phyloP scores from a whole-genome alignment of 2,113 vertebrate species.

The human (Homo sapiens) region DNA sequence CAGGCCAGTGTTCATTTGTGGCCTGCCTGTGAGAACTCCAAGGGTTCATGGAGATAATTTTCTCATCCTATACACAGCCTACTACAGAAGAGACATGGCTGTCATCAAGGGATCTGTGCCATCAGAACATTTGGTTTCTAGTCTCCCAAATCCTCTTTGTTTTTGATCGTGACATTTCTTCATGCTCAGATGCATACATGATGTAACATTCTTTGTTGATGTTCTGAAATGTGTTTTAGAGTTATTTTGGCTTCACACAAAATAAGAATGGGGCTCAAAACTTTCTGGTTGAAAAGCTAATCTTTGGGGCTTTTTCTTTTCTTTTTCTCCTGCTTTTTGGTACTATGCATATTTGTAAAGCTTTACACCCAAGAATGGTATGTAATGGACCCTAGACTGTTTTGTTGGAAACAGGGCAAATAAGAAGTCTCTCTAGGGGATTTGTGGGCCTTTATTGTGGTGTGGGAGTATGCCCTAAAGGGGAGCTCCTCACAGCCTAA shows the following conservation, averaged over 20 bases:
- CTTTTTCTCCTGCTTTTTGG: neutral
- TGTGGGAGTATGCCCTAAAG: conserved; percentile 29
- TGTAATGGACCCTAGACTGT: conserved; percentile 60
- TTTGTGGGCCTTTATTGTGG: neutral
- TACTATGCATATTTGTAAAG: neutral
- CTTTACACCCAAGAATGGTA: conserved; percentile 39
- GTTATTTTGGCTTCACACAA: conserved; percentile 74
- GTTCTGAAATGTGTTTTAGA: conserved; percentile 76
- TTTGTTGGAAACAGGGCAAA: conserved; percentile 47
- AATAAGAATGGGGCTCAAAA: conserved; percentile 69
- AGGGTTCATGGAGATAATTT: neutral
- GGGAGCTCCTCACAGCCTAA: conserved; percentile 16
- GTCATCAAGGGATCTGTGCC: conserved; percentile 60
- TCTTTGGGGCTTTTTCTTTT: neutral
- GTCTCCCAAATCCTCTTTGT: conserved; percentile 74
- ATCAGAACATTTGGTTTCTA: conserved; percentile 77
- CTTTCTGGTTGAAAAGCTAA: conserved; percentile 60
- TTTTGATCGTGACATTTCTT: conserved; percentile 80
- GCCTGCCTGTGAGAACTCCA: neutral
- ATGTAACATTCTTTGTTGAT: conserved; percentile 79
- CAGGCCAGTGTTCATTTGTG: neutral
- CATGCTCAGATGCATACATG: conserved; percentile 76
- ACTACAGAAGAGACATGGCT: conserved; percentile 21
- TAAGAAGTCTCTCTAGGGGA: conserved; percentile 44
- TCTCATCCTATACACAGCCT: neutral